phyloP scores from a whole-genome alignment of 2,113 vertebrate genomes.

The Acanthochromis polyacanthus region DNA sequence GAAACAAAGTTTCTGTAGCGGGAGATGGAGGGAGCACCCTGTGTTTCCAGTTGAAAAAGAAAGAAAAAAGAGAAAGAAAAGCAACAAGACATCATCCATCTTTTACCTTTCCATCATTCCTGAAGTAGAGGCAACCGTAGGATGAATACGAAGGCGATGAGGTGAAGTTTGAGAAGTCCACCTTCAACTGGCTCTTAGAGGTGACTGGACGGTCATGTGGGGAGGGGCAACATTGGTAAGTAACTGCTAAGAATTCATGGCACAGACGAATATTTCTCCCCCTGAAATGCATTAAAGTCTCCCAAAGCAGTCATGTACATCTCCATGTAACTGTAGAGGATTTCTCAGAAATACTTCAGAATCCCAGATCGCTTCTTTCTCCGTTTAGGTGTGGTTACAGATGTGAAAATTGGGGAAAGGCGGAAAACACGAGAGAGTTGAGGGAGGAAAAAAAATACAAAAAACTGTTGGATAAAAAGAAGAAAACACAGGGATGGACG shows the following conservation, averaged over 20 bases:
- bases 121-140: neutral
- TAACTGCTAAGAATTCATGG: conserved; percentile 36
- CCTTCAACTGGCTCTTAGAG: conserved; percentile 38
- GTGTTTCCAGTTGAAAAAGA: conserved; percentile 65
- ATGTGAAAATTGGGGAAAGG: neutral
- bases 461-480: neutral
- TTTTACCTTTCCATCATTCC: neutral
- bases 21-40: conserved; percentile 39
- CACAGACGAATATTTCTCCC: conserved; percentile 27
- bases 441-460: neutral
- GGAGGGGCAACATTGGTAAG: neutral
- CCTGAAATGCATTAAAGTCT: conserved; percentile 42
- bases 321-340: neutral
- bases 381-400: neutral
- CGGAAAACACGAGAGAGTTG: neutral
- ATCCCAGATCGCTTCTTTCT: neutral
- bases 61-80: neutral
- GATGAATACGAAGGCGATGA: conserved; percentile 25
- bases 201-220: conserved; percentile 13
- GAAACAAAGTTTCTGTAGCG: neutral
- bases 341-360: neutral
- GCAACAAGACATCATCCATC: neutral
- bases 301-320: conserved; percentile 19
- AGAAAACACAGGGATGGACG: neutral
- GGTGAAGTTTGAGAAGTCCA: conserved; percentile 10